Percentiles rank a stretch among this genome's conserved stretches.
Conservation (phyloP, 2,113 vertebrate genomes). For the Neomonachus schauinslandi region DNA sequence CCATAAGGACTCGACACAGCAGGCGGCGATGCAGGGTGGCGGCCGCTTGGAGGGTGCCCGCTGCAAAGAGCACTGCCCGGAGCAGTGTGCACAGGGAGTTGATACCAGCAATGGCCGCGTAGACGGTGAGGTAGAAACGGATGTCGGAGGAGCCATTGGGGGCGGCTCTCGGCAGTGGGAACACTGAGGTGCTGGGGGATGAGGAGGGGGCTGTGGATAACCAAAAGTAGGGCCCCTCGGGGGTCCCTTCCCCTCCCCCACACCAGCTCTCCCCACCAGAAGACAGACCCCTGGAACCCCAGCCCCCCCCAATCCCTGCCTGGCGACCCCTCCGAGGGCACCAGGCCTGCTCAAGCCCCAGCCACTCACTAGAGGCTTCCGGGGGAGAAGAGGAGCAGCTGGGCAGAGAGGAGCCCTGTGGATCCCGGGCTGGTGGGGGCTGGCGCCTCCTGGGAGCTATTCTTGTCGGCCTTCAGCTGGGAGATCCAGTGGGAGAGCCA, state of each 20-base stretch:
- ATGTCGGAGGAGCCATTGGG: constrained; percentile 87
- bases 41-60: constrained; percentile 90
- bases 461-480: constrained; percentile 85
- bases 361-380: constrained; percentile 88
- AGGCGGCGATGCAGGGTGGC: constrained; percentile 90
- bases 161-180: constrained; percentile 62
- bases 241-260: not conserved
- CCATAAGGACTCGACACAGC: constrained; percentile 91
- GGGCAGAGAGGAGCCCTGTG: constrained; percentile 73
- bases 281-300: not conserved
- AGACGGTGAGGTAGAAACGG: constrained; percentile 93
- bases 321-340: not conserved
- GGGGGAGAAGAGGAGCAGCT: constrained; percentile 89
- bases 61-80: constrained; percentile 95
- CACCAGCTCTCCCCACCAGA: not conserved
- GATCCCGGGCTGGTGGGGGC: constrained; percentile 11
- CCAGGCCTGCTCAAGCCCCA: not conserved
- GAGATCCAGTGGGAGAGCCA: constrained; percentile 99
- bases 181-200: constrained; percentile 84
- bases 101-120: constrained; percentile 89
- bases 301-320: not conserved
- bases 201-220: constrained; percentile 67
- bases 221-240: not conserved
- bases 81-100: constrained; percentile 95
- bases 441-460: constrained; percentile 68